Percentiles rank a stretch among this genome's conserved stretches.
phyloP scores from a whole-genome alignment of 2,888 invertebrate species.

The Hydroisotoma schaefferi region DNA sequence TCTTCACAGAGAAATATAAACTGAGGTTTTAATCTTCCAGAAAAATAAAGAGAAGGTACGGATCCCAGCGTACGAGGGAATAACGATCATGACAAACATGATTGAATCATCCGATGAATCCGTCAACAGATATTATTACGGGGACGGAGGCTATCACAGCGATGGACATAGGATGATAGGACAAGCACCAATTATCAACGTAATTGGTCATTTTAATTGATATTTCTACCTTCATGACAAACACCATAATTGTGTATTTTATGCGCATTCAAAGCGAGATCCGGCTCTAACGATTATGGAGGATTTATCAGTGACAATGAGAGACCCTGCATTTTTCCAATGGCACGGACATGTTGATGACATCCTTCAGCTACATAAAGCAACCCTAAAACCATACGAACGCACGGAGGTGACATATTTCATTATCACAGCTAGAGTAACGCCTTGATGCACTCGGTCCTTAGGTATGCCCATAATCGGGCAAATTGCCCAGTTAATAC shows the following conservation, averaged over 20 bases:
- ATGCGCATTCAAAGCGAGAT: neutral
- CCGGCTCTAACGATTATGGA: conserved; percentile 59
- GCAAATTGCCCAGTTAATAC: no score
- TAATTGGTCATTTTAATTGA: no score
- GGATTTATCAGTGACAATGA: conserved; percentile 77
- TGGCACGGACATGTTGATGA: conserved; percentile 78
- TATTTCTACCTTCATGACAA: no score
- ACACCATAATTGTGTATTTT: neutral
- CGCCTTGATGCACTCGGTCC: no score
- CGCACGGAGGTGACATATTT: conserved; percentile 23
- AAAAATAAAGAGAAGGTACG: neutral
- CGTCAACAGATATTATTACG: conserved; percentile 60
- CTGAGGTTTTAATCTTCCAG: no score
- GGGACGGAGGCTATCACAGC: conserved; percentile 25
- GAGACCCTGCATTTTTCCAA: conserved; percentile 80
- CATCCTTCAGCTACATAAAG: conserved; percentile 71
- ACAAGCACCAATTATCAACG: no score
- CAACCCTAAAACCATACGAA: conserved; percentile 63
- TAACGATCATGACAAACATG: conserved; percentile 74
- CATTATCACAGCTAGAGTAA: no score
- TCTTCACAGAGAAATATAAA: no score
- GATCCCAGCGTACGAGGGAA: conserved; percentile 63
- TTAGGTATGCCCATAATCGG: no score
- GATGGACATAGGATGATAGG: conserved; percentile 30
- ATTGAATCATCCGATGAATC: conserved; percentile 63